These are phyloP conservation scores for Lasiurus borealis DNA, from an alignment of 2,113 vertebrate species.

Conservation along the genomic window DNA sequence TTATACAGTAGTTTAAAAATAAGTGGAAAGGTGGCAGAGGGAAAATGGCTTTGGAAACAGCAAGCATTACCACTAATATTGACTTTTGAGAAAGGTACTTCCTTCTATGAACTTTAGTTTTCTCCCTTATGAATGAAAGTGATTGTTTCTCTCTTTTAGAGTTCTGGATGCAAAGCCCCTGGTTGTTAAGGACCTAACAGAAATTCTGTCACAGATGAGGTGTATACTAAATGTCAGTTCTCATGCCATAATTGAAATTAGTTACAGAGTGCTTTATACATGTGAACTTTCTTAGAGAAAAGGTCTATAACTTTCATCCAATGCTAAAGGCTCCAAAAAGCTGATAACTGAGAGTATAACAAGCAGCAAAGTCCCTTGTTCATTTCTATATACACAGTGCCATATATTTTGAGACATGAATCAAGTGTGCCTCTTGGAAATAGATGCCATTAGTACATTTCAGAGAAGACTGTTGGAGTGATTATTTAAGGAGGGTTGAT, in stretches of 20 bases:
- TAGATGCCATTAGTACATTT: background rate
- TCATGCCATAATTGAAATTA: background rate
- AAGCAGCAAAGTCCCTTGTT: background rate
- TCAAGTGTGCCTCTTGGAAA: background rate
- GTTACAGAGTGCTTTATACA: background rate
- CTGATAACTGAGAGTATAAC: background rate
- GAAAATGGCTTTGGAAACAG: slow-evolving; percentile 23
- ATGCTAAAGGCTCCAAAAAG: background rate
- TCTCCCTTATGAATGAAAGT: background rate
- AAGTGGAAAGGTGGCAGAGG: background rate
- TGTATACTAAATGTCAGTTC: background rate
- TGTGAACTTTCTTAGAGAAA: background rate
- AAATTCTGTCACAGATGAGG: background rate
- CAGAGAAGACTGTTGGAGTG: background rate
- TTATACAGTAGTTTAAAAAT: slow-evolving; percentile 25
- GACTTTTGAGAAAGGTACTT: slow-evolving; percentile 31
- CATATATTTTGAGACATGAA: background rate
- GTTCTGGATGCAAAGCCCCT: background rate
- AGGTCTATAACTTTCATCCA: background rate
- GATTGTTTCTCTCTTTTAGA: background rate
- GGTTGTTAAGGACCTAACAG: background rate
- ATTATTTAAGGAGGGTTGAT: background rate
- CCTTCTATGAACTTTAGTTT: background rate
- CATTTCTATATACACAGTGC: background rate
- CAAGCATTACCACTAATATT: background rate